Evolutionary conservation across 1,140 invertebrate species (phyloP).

Genomic region (Campoletis sonorensis): DNA sequence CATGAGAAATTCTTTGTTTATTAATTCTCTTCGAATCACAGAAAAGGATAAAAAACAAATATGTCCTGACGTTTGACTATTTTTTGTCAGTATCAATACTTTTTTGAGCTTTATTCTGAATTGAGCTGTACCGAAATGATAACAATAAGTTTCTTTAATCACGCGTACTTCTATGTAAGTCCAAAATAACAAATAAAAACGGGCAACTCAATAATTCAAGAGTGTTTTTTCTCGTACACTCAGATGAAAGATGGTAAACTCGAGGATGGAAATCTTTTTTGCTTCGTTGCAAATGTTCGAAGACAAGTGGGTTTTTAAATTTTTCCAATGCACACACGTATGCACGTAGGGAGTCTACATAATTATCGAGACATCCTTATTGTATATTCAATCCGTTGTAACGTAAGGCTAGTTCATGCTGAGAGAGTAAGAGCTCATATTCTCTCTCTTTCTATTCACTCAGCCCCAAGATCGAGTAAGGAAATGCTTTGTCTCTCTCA

Average conservation of each 20-base stretch:
- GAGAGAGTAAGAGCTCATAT: slow-evolving; percentile 9
- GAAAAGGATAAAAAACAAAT: not conserved
- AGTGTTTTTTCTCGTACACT: no score
- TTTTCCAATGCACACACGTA: slow-evolving; percentile 7
- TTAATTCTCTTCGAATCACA: not conserved
- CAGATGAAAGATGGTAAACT: not conserved
- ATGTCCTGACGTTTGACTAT: no score
- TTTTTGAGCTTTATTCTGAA: no score
- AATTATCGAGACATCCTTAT: slow-evolving; percentile 31
- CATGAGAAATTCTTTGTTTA: not conserved
- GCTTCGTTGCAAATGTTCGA: not conserved
- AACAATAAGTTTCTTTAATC: not conserved
- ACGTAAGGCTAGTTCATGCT: slow-evolving; percentile 28
- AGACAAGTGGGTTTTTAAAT: not conserved
- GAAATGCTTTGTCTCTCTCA: slow-evolving; percentile 37
- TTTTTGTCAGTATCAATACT: no score
- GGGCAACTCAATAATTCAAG: not conserved
- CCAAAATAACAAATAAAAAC: not conserved
- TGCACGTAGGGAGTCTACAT: not conserved
- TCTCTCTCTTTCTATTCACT: slow-evolving; percentile 42
- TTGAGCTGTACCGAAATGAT: not conserved
- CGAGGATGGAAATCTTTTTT: not conserved
- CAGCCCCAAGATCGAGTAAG: not conserved
- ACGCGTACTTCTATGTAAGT: not conserved
- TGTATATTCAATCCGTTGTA: slow-evolving; percentile 35